Percentiles rank a stretch among this genome's conserved stretches.
Evolutionary conservation across 1,140 invertebrate species (phyloP).

Genomic region (Brachionus rotundiformis): DNA sequence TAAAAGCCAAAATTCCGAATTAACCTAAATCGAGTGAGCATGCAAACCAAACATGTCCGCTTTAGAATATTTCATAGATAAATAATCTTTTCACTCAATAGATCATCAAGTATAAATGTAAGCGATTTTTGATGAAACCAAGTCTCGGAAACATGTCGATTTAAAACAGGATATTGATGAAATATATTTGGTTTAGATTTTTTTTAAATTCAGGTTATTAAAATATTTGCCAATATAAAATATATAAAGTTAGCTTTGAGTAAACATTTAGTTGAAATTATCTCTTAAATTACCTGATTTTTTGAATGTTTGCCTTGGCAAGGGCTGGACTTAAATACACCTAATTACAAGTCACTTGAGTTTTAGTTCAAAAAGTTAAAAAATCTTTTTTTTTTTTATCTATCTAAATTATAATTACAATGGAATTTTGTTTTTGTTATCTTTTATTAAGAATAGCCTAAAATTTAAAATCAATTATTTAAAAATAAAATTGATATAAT

Average conservation of each 20-base stretch:
- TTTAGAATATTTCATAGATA: background rate
- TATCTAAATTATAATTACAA: background rate
- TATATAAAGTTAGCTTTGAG: background rate
- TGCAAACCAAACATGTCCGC: conserved; percentile 32
- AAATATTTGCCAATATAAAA: conserved; percentile 35
- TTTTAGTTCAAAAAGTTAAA: conserved; percentile 3
- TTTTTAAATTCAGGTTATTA: conserved; percentile 38
- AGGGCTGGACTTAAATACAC: background rate
- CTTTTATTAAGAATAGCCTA: too few species aligned
- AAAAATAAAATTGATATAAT: too few species aligned
- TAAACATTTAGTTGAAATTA: conserved; percentile 22
- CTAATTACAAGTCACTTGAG: conserved; percentile 12
- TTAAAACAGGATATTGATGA: conserved; percentile 37
- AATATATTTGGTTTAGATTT: conserved; percentile 7
- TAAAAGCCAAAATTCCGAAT: conserved; percentile 11
- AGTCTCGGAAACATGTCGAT: conserved; percentile 14
- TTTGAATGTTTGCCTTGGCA: background rate
- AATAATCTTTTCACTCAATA: conserved; percentile 36
- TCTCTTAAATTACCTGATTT: conserved; percentile 6
- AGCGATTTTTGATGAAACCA: background rate
- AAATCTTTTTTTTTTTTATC: background rate
- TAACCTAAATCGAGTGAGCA: conserved; percentile 13
- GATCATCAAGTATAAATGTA: conserved; percentile 32
- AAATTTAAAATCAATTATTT: too few species aligned
- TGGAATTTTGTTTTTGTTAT: too few species aligned